Evolutionary conservation across 2,113 vertebrate species (phyloP).

Genomic region (Ceyx cyanopectus): DNA sequence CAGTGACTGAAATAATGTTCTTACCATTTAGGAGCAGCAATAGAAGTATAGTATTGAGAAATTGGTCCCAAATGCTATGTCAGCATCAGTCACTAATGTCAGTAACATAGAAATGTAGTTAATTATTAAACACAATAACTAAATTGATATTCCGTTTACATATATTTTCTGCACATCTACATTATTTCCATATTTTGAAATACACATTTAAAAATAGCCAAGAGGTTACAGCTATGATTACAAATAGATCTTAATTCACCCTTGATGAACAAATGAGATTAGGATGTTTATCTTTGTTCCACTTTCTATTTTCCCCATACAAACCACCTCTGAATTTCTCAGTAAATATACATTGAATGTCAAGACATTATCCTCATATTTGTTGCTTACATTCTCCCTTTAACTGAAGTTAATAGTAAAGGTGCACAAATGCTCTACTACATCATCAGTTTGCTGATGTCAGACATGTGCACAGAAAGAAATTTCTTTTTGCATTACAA

Average conservation of each 20-base stretch:
- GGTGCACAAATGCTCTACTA: not conserved
- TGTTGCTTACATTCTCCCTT: rapidly evolving
- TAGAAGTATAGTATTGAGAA: not conserved
- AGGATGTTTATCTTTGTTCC: not conserved
- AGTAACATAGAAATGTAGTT: not conserved
- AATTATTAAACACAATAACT: not conserved
- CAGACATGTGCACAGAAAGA: not conserved
- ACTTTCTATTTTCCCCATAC: not conserved
- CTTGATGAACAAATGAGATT: not conserved
- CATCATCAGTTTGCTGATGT: not conserved
- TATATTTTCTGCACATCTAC: not conserved
- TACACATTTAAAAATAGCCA: not conserved
- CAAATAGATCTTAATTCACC: not conserved
- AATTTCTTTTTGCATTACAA: not conserved
- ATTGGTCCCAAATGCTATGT: not conserved
- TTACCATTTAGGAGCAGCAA: not conserved
- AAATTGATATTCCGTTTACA: not conserved
- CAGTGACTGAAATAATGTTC: not conserved
- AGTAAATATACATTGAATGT: not conserved
- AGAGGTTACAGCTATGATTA: not conserved
- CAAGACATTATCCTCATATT: not conserved
- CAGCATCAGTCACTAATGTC: not conserved
- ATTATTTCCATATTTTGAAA: not conserved
- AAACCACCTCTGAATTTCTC: not conserved
- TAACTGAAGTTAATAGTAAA: not conserved